phyloP scores from a whole-genome alignment of 2,888 invertebrate species.

The Balanococcus diminutus region DNA sequence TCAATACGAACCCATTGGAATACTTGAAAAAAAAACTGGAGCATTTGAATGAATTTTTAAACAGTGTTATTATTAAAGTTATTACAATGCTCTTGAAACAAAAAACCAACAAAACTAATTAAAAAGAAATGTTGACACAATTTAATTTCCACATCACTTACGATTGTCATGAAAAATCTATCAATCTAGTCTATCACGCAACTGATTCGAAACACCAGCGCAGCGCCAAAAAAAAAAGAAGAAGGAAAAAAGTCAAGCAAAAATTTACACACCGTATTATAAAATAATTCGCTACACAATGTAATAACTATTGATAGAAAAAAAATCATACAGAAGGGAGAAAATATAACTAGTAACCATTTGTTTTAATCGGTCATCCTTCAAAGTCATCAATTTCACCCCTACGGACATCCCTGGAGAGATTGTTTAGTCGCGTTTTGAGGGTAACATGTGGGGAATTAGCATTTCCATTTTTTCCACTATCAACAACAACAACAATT shows the following conservation, averaged over 20 bases:
- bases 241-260: neutral
- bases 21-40: neutral
- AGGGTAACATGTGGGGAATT: constrained; percentile 55
- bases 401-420: constrained; percentile 52
- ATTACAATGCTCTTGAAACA: neutral
- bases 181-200: constrained; percentile 1
- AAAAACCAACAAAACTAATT: neutral
- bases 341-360: constrained; percentile 54
- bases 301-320: constrained; percentile 12
- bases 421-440: constrained; percentile 54
- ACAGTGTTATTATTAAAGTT: neutral
- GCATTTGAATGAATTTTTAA: neutral
- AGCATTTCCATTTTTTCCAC: constrained; percentile 53
- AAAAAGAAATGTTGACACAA: neutral
- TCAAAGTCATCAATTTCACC: constrained; percentile 55
- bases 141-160: neutral
- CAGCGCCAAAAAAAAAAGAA: neutral
- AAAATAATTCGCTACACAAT: constrained; percentile 44
- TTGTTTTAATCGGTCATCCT: constrained; percentile 55
- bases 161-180: constrained; percentile 8
- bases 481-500: constrained; percentile 54
- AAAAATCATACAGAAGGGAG: constrained; percentile 40
- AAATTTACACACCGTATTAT: constrained; percentile 30
- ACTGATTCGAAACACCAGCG: neutral
- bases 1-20: neutral